Evolutionary conservation across 2,888 invertebrate species (phyloP).

Genomic region (Drosophila koepferae): DNA sequence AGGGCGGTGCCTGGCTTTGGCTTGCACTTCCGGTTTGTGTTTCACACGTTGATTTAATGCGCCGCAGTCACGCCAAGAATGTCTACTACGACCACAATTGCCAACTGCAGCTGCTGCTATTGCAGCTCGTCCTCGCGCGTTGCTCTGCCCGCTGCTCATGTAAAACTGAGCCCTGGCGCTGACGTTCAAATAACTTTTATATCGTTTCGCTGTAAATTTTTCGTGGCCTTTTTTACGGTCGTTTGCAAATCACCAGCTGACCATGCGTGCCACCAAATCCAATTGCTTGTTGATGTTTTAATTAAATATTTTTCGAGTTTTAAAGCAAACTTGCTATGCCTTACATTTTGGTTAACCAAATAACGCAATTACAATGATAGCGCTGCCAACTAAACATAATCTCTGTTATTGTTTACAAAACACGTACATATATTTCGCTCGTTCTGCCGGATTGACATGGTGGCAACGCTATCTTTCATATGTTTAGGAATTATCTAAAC

Average conservation of each 20-base stretch:
- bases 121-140: conserved; percentile 34
- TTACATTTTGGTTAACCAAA: conserved; percentile 14
- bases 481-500: conserved; percentile 19
- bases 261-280: neutral
- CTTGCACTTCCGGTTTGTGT: conserved; percentile 75
- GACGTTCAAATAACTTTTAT: conserved; percentile 73
- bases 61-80: conserved; percentile 71
- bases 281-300: neutral
- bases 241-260: conserved; percentile 8
- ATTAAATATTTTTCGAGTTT: neutral
- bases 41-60: conserved; percentile 80
- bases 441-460: conserved; percentile 34
- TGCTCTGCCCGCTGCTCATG: conserved; percentile 67
- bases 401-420: conserved; percentile 40
- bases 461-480: conserved; percentile 44
- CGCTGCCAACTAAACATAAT: conserved; percentile 30
- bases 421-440: neutral
- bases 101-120: conserved; percentile 20
- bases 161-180: conserved; percentile 61
- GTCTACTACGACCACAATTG: conserved; percentile 18
- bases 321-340: neutral
- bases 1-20: conserved; percentile 21
- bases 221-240: conserved; percentile 26
- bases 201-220: conserved; percentile 38
- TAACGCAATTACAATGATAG: conserved; percentile 15